A percentile compares a stretch with the other conserved stretches of the same genome.
phyloP scores from a whole-genome alignment of 2,888 invertebrate species.

The Shargacucullia verbasci region DNA sequence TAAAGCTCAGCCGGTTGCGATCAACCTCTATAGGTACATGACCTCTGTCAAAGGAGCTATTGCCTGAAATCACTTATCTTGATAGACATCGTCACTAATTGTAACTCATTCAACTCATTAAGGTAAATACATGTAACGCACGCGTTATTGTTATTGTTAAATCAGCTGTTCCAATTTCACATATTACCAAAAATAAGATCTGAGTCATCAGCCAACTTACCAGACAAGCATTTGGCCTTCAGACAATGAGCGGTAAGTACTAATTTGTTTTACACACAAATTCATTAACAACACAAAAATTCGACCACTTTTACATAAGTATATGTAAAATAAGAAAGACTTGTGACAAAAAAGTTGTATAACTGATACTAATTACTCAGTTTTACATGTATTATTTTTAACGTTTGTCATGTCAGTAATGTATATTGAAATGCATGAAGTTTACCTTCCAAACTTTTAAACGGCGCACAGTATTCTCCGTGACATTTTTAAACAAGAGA shows the following conservation, averaged over 20 bases:
- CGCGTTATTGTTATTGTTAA: neutral
- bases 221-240: conserved; percentile 27
- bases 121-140: no score
- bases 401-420: conserved; percentile 19
- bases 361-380: conserved; percentile 33
- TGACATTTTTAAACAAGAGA: conserved; percentile 42
- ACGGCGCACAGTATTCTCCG: conserved; percentile 14
- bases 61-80: no score
- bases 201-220: conserved; percentile 6
- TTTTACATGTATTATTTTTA: conserved; percentile 36
- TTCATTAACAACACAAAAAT: conserved; percentile 22
- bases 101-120: no score
- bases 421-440: conserved; percentile 28
- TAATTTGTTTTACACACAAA: conserved; percentile 24
- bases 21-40: no score
- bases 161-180: conserved; percentile 2
- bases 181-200: conserved; percentile 12
- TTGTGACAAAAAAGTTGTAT: conserved; percentile 14
- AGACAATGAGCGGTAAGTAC: conserved; percentile 1
- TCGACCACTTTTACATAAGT: conserved; percentile 2
- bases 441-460: conserved; percentile 39
- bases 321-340: conserved; percentile 12
- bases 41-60: no score
- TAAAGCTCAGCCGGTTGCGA: no score
- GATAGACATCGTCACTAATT: no score